Evolutionary conservation across 2,797 vertebrate genomes (phyloP), one percentile per base, ranked within the genome.

Genomic region (Phylloscopus collybita): DNA sequence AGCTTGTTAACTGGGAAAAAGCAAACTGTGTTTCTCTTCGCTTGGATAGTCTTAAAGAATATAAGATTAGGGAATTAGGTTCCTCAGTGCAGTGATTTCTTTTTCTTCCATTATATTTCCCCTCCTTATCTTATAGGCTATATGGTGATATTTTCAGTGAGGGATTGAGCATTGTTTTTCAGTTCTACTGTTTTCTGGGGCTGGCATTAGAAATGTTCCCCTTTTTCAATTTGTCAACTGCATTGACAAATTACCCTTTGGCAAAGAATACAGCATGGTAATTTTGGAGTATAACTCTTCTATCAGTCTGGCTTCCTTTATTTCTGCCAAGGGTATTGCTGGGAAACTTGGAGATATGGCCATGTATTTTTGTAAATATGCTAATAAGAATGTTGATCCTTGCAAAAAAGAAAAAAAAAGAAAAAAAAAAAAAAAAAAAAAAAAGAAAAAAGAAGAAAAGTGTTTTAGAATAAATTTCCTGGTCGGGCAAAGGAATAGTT

Each of bases 161-260:
- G 47, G n/a, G 42, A 87, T 54, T 61, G 44, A 95, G 57, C 29
- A 7, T 93, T 94, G 88, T 62, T 90, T 96, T 87, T 94, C 56
- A 60, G 6, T 78, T 87, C 45, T 79, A 45, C 84, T 94, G 62
- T 95, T 93, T 93, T 93, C 67, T 84, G 69, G 67, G 60, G 16
- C 59, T 95, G 80, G 88, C 83, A 83, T 62, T 90, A 95, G 75
- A 96, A 94, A 73, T 42, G 80, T 69, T 92, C 88, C 78, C 80
- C 93, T 78, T 94, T 90, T 95, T 95, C 88, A 83, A n/a, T 95
- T 93, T 91, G 93, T 95, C 92, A 92, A 9, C 71, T 93, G 67
- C 75, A 66, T 71, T 94, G 96, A 92, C 80, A 93, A 74, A 96
- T 95, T 88, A 87, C 75, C 71, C 86, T 85, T 85, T 95, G 93